Percentiles rank a stretch among this genome's conserved stretches.
Evolutionary conservation across 2,113 vertebrate species (phyloP).

Genomic region (Grus americana): DNA sequence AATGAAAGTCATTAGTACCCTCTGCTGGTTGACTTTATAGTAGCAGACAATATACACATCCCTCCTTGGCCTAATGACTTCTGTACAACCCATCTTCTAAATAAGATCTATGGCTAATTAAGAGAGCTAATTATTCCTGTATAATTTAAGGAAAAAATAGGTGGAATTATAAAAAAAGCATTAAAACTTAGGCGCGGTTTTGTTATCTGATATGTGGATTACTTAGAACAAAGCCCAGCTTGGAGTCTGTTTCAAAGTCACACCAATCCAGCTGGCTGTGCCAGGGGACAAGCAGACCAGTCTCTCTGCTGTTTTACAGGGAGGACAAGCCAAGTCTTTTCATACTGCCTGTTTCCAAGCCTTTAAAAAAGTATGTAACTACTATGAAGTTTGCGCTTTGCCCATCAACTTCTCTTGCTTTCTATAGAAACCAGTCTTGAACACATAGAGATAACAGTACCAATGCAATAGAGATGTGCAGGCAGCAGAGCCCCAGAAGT

Average conservation of each 20-base stretch:
- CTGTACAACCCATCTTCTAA: background rate
- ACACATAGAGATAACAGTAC: background rate
- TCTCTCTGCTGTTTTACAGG: background rate
- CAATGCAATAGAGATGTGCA: background rate
- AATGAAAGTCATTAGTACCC: constrained; percentile 63
- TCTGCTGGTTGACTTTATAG: constrained; percentile 59
- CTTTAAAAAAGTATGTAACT: background rate
- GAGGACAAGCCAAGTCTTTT: background rate
- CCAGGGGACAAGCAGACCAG: background rate
- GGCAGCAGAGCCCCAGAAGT: background rate
- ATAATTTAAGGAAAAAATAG: background rate
- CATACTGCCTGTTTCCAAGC: background rate
- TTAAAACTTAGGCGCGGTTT: background rate
- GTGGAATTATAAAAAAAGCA: background rate
- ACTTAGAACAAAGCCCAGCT: background rate
- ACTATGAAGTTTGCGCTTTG: accelerated
- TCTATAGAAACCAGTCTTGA: background rate
- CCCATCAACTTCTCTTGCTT: background rate
- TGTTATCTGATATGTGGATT: background rate
- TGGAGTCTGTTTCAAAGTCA: background rate
- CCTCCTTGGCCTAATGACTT: background rate
- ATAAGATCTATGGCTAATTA: background rate
- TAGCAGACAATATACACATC: background rate
- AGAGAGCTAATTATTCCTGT: background rate
- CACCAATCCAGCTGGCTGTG: background rate